Base-by-base conservation (phyloP, 2,113 vertebrate genomes). In the Bufo bufo region DNA sequence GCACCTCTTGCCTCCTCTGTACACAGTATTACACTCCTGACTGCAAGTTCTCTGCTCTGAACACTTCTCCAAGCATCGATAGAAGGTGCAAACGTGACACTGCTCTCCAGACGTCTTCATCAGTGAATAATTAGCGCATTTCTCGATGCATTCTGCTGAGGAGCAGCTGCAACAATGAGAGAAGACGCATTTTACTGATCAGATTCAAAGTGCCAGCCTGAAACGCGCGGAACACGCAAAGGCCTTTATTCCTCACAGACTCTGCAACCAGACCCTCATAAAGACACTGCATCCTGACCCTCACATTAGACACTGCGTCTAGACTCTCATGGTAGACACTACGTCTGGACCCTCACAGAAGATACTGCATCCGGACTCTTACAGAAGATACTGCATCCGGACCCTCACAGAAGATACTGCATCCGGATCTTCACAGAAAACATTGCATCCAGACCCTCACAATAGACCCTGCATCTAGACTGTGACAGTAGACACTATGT, bases 101-200 rank as follows among this genome's bases (percentile, higher is more conserved):
- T 6, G 50, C 12, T 20, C 50, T 56, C 20, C 77, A 56, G n/a
- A 13, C 49, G 77, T n/a, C 49, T 33, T 58, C 54, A 33, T 58
- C 77, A 59, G 23, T 80, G 77, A 80, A 80, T 80, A 80, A 80
- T 80, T 80, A 80, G 16, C 20, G 23, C 13, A 59, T 80, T 4
- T 80, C 5, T 17, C 1, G 52, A 14, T 3, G 77, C 77, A 13
- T n/a, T n/a, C n/a, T n/a, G n/a, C n/a, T n/a, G n/a, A n/a, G n/a
- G n/a, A n/a, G n/a, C n/a, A n/a, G n/a, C n/a, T n/a, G 20, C 20
- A 13, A 33, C 19, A 78, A 56, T 43, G 33, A 74, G 43, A 14
- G 11, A 45, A 33, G 69, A 8, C 8, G 23, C 52, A 7, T 59
- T 81, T 19, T 59, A 56, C 19, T 59, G 8, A 59, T 16, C n/a